These are phyloP conservation scores for Dexiosoma caninum DNA, from an alignment of 2,888 invertebrate species.

Conservation along the genomic window DNA sequence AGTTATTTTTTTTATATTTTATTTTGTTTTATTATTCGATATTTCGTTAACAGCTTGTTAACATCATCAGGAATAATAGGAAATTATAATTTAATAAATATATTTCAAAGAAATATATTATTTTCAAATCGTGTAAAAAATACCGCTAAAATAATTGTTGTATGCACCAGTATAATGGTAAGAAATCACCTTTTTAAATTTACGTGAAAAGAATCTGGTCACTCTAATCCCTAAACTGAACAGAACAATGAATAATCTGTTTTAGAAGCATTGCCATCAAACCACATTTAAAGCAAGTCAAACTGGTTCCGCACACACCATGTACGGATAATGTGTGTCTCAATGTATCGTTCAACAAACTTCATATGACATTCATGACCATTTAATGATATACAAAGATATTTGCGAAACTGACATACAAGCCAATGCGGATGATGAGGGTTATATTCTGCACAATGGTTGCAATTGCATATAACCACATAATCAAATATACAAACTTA, in stretches of 20 bases:
- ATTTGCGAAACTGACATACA: conserved; percentile 48
- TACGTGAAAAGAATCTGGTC: not conserved
- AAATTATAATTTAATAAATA: too few relatives aligned
- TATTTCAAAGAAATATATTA: too few relatives aligned
- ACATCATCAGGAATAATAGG: too few relatives aligned
- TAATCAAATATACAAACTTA: not conserved
- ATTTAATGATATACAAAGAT: conserved; percentile 60
- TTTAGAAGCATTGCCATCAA: conserved; percentile 19
- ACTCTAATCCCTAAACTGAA: not conserved
- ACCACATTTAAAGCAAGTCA: conserved; percentile 51
- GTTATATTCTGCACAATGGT: conserved; percentile 29
- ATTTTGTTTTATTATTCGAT: too few relatives aligned
- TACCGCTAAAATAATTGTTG: too few relatives aligned
- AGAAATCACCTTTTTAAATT: too few relatives aligned
- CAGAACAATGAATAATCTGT: conserved; percentile 25
- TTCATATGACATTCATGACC: conserved; percentile 60
- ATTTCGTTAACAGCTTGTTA: too few relatives aligned
- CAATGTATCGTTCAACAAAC: conserved; percentile 24
- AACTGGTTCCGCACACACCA: conserved; percentile 54
- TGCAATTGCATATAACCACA: conserved; percentile 32
- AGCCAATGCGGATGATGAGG: conserved; percentile 26
- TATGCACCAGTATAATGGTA: too few relatives aligned
- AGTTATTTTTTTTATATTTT: too few relatives aligned
- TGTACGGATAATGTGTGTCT: not conserved
- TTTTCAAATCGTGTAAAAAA: too few relatives aligned